Conservation (phyloP, 2,797 vertebrate genomes). For the Carduelis carduelis region DNA sequence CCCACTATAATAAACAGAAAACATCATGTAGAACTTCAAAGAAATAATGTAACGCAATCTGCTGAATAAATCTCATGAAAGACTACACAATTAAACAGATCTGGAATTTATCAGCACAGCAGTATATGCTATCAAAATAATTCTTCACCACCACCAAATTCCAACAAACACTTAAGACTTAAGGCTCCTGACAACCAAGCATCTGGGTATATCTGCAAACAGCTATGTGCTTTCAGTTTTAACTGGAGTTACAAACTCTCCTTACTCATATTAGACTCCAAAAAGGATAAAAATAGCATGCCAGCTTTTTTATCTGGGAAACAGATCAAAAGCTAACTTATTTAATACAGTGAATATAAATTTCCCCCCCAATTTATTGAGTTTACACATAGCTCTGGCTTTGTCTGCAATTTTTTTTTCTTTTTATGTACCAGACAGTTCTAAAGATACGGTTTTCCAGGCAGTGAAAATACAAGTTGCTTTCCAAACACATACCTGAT, state of each 20-base stretch:
- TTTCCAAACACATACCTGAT: slow-evolving; percentile 69
- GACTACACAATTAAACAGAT: background rate
- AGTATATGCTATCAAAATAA: background rate
- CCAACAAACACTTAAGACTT: background rate
- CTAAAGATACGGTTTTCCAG: background rate
- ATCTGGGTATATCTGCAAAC: background rate
- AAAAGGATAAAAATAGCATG: background rate
- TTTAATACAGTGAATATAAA: background rate
- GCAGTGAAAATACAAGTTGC: background rate
- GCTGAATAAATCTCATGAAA: background rate
- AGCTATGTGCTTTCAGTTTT: background rate
- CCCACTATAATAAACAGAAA: background rate
- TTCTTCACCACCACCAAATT: background rate
- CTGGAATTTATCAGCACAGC: background rate
- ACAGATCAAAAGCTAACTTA: background rate
- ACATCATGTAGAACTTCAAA: background rate
- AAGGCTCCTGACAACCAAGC: background rate
- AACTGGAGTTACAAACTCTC: background rate
- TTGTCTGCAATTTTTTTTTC: background rate
- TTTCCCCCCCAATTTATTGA: background rate
- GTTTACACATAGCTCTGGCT: background rate
- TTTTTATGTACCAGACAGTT: background rate
- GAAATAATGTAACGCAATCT: background rate
- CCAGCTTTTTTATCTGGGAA: background rate
- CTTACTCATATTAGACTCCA: background rate